phyloP scores from a whole-genome alignment of 2,797 vertebrate species.

The Eidolon dupreanum region DNA sequence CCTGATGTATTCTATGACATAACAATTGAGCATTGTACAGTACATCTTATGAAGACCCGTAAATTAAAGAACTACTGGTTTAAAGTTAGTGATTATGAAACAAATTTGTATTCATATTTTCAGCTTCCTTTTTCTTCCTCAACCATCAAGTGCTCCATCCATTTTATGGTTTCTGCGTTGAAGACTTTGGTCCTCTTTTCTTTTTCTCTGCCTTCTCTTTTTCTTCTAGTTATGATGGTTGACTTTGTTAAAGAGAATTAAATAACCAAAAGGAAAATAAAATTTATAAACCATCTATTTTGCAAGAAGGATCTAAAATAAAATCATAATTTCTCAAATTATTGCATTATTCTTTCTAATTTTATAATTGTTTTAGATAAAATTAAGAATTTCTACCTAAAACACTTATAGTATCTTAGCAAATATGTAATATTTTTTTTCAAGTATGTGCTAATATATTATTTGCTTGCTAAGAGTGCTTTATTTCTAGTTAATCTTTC shows the following conservation, averaged over 20 bases:
- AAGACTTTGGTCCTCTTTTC: conserved; percentile 95
- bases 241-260: neutral
- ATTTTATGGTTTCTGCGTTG: conserved; percentile 95
- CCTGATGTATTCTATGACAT: conserved; percentile 88
- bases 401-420: neutral
- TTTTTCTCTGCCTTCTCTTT: conserved; percentile 99
- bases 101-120: conserved; percentile 91
- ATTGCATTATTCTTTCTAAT: neutral
- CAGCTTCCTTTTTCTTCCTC: conserved; percentile 96
- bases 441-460: neutral
- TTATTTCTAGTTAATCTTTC: neutral
- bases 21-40: conserved; percentile 91
- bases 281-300: neutral
- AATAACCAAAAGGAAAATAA: neutral
- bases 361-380: neutral
- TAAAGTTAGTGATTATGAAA: conserved; percentile 86
- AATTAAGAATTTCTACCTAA: neutral
- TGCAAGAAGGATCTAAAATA: neutral
- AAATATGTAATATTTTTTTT: neutral
- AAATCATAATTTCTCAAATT: neutral
- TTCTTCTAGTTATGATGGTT: conserved; percentile 91
- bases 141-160: conserved; percentile 93
- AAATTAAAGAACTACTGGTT: conserved; percentile 92
- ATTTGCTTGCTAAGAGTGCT: neutral
- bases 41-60: conserved; percentile 94